These are phyloP conservation scores for Sebastes cheni DNA, from an alignment of 2,797 vertebrate species.

Conservation along the genomic window DNA sequence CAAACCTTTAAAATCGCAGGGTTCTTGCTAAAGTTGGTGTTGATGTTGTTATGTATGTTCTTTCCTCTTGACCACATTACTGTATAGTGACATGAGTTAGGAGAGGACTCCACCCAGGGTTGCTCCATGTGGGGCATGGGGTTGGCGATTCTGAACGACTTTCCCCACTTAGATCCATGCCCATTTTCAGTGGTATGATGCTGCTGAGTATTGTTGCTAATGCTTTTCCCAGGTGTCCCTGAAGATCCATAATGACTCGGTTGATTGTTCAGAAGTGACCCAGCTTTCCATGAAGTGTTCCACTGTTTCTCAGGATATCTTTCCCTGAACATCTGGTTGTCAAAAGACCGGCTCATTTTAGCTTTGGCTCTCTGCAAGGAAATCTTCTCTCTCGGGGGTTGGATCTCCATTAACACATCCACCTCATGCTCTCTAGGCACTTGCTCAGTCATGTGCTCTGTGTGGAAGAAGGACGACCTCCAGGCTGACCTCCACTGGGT, in stretches of 20 bases:
- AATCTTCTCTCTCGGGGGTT: conserved; percentile 25
- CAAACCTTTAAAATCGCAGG: conserved; percentile 37
- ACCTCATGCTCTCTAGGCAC: not conserved
- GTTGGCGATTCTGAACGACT: conserved; percentile 67
- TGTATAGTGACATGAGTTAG: conserved; percentile 22
- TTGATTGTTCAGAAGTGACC: conserved; percentile 16
- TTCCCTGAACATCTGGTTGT: conserved; percentile 42
- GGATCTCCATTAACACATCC: conserved; percentile 40
- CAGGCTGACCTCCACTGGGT: conserved; percentile 68
- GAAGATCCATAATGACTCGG: not conserved
- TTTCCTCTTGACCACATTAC: conserved; percentile 51
- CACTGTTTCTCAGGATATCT: conserved; percentile 47
- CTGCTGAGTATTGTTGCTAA: not conserved
- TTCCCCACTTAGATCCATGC: conserved; percentile 59
- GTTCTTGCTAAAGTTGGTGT: conserved; percentile 19
- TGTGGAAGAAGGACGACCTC: conserved; percentile 44
- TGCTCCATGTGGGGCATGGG: conserved; percentile 58
- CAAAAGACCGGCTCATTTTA: conserved; percentile 40
- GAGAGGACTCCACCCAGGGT: conserved; percentile 48
- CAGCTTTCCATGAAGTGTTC: conserved; percentile 57
- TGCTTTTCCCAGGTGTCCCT: not conserved
- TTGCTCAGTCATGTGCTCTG: conserved; percentile 8
- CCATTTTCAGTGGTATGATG: conserved; percentile 6
- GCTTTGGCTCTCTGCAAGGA: conserved; percentile 2
- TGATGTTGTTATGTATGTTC: not conserved